phyloP scores from a whole-genome alignment of 2,797 vertebrate species.

The Strix occidentalis region DNA sequence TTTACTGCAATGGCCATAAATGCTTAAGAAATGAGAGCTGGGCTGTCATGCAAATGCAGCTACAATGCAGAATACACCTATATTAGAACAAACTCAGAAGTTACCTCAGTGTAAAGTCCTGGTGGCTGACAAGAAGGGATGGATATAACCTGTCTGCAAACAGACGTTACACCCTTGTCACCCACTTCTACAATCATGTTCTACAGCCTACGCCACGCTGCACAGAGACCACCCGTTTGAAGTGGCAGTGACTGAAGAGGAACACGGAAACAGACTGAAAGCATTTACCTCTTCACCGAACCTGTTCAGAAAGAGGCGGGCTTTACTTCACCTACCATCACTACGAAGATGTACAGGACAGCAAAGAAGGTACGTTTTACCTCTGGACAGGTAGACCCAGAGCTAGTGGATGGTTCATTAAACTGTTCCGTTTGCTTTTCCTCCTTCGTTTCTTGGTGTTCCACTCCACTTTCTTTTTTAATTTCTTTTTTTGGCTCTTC shows the following conservation, averaged over 20 bases:
- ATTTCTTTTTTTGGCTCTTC: slow-evolving; percentile 62
- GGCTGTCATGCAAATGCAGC: neutral
- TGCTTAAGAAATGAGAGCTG: neutral
- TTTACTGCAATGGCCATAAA: neutral
- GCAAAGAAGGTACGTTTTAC: slow-evolving; percentile 16
- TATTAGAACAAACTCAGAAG: neutral
- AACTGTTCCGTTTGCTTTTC: slow-evolving; percentile 50
- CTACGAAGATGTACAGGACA: neutral
- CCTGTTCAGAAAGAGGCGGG: neutral
- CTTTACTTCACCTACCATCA: neutral
- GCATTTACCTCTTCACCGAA: neutral
- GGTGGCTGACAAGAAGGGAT: neutral
- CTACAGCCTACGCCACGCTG: neutral
- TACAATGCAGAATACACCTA: accelerated
- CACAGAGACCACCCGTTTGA: accelerated
- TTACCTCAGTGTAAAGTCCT: neutral
- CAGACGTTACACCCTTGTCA: neutral
- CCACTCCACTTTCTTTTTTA: slow-evolving; percentile 59
- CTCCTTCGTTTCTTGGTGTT: slow-evolving; percentile 8
- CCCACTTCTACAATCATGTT: neutral
- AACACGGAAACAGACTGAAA: neutral
- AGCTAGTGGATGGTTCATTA: slow-evolving; percentile 75
- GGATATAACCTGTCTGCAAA: neutral
- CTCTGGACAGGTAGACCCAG: slow-evolving; percentile 63
- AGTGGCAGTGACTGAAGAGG: neutral